Conservation (phyloP, 2,797 vertebrate genomes). For the Xenentodon cancila region DNA sequence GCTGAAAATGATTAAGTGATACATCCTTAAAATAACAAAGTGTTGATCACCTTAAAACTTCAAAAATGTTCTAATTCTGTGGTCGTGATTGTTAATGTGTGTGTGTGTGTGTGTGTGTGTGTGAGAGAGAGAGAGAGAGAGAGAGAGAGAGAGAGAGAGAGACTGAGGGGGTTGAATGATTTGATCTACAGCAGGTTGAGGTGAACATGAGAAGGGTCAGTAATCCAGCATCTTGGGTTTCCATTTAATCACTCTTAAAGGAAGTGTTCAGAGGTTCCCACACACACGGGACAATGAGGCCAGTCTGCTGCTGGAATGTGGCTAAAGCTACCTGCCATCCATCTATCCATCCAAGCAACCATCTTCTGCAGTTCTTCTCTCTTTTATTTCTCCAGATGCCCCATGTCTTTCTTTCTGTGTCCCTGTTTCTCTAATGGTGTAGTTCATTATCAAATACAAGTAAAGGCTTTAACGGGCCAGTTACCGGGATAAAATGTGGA, state of each 20-base stretch:
- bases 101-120: conserved; percentile 21
- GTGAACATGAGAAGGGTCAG: conserved; percentile 74
- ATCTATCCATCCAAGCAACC: conserved; percentile 55
- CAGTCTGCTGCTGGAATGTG: conserved; percentile 81
- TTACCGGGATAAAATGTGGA: too few relatives aligned
- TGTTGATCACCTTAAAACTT: background rate
- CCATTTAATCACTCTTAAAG: conserved; percentile 83
- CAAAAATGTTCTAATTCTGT: background rate
- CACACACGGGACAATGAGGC: conserved; percentile 85
- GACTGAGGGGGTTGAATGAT: conserved; percentile 35
- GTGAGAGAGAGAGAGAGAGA: background rate
- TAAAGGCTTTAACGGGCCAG: too few relatives aligned
- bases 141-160: background rate
- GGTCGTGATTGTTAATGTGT: background rate
- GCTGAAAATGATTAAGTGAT: background rate
- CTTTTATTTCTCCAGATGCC: conserved; percentile 17
- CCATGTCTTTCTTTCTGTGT: background rate
- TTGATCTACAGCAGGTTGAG: conserved; percentile 63
- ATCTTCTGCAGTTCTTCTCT: conserved; percentile 12
- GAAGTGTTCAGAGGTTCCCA: conserved; percentile 89
- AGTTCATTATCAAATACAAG: too few relatives aligned
- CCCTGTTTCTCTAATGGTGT: too few relatives aligned
- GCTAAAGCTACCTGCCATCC: conserved; percentile 57
- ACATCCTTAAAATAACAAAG: background rate
- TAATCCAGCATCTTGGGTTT: conserved; percentile 80